Evolutionary conservation across 2,888 invertebrate species (phyloP), one percentile per base, ranked within the genome.

Genomic region (Drosophila quinaria): DNA sequence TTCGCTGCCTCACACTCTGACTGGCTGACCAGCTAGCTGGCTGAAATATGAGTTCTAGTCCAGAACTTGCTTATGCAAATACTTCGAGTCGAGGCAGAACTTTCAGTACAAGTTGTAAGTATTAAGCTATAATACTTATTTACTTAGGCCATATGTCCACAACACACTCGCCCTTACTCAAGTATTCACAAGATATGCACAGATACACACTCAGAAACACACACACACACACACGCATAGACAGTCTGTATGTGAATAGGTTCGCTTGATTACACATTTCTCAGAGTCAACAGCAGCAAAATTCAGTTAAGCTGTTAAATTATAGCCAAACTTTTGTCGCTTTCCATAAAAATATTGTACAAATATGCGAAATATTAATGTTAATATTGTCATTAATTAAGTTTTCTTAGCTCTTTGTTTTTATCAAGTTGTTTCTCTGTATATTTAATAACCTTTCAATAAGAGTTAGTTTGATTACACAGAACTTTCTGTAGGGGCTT

Each of bases 111-210:
- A 69, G 83, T 60, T 70, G 69, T 54, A 55, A 56, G 73, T 87
- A 84, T 84, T 89, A 74, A 72, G 85, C 71, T 61, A 70, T 67
- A 68, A 78, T 69, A 70, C 66, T 61, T 87, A 84, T 85, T 89
- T 85, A 56, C 63, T 81, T 76, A 77, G 75, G 89, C 67, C 59
- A 69, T 54, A 47, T 61, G 68, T 17, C 35, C 35, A 42, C 35
- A 31, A 31, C 46, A 31, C 46, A 42, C 44, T 15, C 19, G 22
- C 29, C 52, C 41, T 35, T 29, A 22, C 46, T 46, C 37, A 15
- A 52, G 11, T 42, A 33, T 64, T 58, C 29, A 52, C 58, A 58
- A 41, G 2, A 3, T 35, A 31, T 17, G 49, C 66, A 25, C 6
- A 41, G 8, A 4, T 31, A 31, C 29, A 63, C 60, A 19, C 10